Evolutionary conservation across 1,140 invertebrate genomes (phyloP).

Genomic region (Sitobion miscanthi): DNA sequence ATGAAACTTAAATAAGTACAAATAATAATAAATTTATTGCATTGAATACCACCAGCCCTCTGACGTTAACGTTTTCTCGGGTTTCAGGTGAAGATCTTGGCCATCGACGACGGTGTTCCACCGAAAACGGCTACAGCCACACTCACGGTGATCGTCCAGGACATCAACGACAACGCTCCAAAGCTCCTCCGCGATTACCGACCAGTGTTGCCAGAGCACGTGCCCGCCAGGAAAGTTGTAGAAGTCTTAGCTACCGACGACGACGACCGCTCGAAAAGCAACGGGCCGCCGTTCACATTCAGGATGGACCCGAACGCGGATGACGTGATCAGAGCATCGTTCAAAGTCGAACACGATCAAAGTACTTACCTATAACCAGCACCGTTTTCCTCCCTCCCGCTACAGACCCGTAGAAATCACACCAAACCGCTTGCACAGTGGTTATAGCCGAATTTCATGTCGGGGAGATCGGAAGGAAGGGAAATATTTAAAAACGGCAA

Average conservation of each 20-base stretch:
- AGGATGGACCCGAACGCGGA: conserved; percentile 89
- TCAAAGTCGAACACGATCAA: conserved; percentile 93
- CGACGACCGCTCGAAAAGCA: conserved; percentile 91
- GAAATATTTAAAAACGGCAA: neutral
- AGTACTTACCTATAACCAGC: conserved; percentile 67
- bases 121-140: conserved; percentile 95
- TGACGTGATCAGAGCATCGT: conserved; percentile 88
- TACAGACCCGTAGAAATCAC: neutral
- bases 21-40: no score
- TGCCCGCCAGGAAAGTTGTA: conserved; percentile 85
- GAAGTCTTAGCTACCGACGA: conserved; percentile 95
- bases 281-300: conserved; percentile 94
- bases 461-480: no score
- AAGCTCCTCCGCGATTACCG: conserved; percentile 90
- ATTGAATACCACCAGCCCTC: neutral
- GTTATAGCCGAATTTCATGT: no score
- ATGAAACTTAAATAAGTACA: no score
- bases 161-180: conserved; percentile 95
- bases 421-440: neutral
- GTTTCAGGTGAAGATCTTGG: conserved; percentile 84
- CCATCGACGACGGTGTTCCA: conserved; percentile 92
- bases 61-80: conserved; percentile 28
- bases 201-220: conserved; percentile 89
- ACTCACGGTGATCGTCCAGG: conserved; percentile 91
- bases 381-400: neutral